A percentile compares a stretch with the other conserved stretches of the same genome.
Evolutionary conservation across 2,888 invertebrate genomes (phyloP).

Genomic region (Byasa hedistus): DNA sequence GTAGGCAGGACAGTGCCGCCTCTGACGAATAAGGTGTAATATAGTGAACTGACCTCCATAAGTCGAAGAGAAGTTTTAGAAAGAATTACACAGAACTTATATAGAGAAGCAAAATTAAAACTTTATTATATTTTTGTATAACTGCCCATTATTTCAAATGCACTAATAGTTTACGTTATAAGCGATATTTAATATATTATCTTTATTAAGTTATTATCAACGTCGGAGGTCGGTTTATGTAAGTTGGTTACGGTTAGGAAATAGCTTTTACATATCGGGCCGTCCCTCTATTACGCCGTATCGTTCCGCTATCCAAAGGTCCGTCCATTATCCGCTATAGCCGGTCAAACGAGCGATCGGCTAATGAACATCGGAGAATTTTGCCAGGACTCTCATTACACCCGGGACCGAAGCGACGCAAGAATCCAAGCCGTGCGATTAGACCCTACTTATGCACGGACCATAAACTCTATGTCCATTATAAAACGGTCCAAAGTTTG

Average conservation of each 20-base stretch:
- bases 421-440: slow-evolving; percentile 34
- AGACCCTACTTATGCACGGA: slow-evolving; percentile 32
- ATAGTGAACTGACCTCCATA: too few species aligned
- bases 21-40: too few species aligned
- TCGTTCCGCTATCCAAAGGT: slow-evolving; percentile 45
- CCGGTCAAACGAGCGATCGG: slow-evolving; percentile 48
- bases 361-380: slow-evolving; percentile 60
- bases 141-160: too few species aligned
- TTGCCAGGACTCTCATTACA: slow-evolving; percentile 53
- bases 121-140: too few species aligned
- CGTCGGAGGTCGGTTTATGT: slow-evolving; percentile 41
- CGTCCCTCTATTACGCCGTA: slow-evolving; percentile 54
- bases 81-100: too few species aligned
- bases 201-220: neutral
- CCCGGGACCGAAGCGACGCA: slow-evolving; percentile 34
- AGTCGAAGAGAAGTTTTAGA: too few species aligned
- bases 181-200: neutral
- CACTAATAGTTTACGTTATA: neutral
- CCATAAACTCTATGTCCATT: slow-evolving; percentile 30
- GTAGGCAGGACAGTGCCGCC: too few species aligned
- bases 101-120: too few species aligned
- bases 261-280: slow-evolving; percentile 59
- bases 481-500: slow-evolving; percentile 29
- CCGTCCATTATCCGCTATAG: slow-evolving; percentile 36
- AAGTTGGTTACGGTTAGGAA: slow-evolving; percentile 32